phyloP scores from a whole-genome alignment of 2,113 vertebrate genomes.

The Hippopotamus amphibius region DNA sequence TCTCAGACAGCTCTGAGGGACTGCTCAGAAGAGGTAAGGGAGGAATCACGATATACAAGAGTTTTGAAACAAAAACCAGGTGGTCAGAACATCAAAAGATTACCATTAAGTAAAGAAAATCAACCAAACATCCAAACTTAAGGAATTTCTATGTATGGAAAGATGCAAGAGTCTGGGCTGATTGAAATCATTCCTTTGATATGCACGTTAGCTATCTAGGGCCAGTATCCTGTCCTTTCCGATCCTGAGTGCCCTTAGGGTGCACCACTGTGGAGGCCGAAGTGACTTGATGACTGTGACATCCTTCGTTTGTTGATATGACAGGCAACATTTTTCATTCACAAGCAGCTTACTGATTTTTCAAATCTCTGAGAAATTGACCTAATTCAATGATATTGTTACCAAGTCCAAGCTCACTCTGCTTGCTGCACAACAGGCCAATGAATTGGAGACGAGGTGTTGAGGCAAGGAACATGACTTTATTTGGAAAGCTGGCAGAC shows the following conservation, averaged over 20 bases:
- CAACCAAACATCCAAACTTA: neutral
- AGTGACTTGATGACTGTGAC: neutral
- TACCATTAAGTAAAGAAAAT: neutral
- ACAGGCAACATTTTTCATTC: neutral
- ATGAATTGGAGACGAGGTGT: no score
- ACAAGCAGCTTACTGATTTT: neutral
- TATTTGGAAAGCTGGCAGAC: no score
- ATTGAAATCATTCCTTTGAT: neutral
- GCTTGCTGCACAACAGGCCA: no score
- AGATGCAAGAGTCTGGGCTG: neutral
- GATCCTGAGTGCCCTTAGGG: neutral
- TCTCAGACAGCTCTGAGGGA: neutral
- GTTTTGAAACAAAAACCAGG: neutral
- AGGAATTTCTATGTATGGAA: neutral
- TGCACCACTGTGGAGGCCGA: neutral
- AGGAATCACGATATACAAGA: neutral
- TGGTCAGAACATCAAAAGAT: neutral
- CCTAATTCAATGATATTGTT: neutral
- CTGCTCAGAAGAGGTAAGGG: neutral
- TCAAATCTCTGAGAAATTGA: neutral
- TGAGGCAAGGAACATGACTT: no score
- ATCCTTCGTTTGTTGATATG: neutral
- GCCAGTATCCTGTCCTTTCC: neutral
- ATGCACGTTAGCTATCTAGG: neutral
- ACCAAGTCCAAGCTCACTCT: no score